phyloP scores from a whole-genome alignment of 2,888 invertebrate genomes.

The Odontocolon sp. region DNA sequence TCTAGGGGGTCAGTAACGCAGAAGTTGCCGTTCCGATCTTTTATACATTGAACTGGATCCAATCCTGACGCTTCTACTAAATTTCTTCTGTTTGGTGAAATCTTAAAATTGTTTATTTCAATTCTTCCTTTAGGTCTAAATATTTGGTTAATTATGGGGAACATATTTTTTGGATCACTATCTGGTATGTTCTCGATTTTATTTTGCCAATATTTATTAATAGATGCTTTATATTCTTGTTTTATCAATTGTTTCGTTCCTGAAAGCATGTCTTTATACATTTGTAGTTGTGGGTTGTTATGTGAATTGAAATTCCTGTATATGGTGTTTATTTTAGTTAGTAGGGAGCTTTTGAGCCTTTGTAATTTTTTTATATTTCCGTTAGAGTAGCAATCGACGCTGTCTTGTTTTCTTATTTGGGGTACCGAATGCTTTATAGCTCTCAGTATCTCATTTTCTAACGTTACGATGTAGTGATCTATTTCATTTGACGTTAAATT shows the following conservation, averaged over 20 bases:
- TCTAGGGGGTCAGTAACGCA: not conserved
- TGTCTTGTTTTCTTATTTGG: not conserved
- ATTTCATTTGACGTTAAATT: not conserved
- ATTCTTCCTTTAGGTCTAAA: constrained; percentile 9
- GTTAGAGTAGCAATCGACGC: not conserved
- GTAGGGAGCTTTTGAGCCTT: constrained; percentile 10
- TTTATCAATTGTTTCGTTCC: not conserved
- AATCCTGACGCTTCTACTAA: not conserved
- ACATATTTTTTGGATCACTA: constrained; percentile 10
- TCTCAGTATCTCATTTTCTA: not conserved
- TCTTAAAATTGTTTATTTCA: not conserved
- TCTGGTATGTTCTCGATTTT: constrained; percentile 11
- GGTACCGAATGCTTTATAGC: not conserved
- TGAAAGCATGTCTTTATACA: not conserved
- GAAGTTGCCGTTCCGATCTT: not conserved
- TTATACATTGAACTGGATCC: not conserved
- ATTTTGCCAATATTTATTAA: not conserved
- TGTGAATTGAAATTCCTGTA: not conserved
- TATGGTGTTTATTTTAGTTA: not conserved
- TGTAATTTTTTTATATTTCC: not conserved
- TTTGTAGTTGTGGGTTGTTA: not conserved
- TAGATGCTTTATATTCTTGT: constrained; percentile 10
- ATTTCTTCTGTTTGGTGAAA: not conserved
- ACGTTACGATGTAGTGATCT: not conserved
- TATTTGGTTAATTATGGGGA: constrained; percentile 30